phyloP scores from a whole-genome alignment of 1,140 invertebrate species.

The Diploscapter pachys region DNA sequence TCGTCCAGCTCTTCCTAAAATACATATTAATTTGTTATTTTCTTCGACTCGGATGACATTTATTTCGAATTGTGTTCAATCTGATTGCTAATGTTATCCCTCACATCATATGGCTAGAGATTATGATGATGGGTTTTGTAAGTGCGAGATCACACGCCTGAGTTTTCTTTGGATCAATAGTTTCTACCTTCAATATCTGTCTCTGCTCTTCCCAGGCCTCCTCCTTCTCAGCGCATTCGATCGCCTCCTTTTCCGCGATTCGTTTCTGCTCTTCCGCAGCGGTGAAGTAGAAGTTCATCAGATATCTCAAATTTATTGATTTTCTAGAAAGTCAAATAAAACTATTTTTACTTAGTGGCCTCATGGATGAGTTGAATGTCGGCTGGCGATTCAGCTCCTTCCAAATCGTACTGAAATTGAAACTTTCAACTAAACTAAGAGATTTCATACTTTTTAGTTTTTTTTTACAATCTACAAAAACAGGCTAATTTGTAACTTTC shows the following conservation, averaged over 20 bases:
- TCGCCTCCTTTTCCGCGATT: slow-evolving; percentile 48
- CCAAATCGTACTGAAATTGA: slow-evolving; percentile 22
- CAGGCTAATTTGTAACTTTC: background rate
- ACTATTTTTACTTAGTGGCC: background rate
- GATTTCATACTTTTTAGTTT: background rate
- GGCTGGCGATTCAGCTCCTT: slow-evolving; percentile 18
- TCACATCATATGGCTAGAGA: too few species aligned
- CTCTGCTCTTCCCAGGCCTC: slow-evolving; percentile 54
- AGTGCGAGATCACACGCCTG: too few species aligned
- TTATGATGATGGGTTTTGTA: too few species aligned
- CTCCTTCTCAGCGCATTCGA: slow-evolving; percentile 50
- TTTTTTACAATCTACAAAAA: slow-evolving; percentile 2
- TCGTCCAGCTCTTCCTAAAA: slow-evolving; percentile 46
- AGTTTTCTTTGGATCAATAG: too few species aligned
- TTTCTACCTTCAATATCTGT: slow-evolving; percentile 38
- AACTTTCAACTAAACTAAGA: background rate
- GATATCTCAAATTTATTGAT: slow-evolving; percentile 33
- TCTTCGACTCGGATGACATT: background rate
- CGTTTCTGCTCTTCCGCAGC: slow-evolving; percentile 54
- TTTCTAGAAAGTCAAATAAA: background rate
- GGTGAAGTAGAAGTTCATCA: slow-evolving; percentile 57
- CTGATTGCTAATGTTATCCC: too few species aligned
- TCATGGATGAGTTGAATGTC: slow-evolving; percentile 20
- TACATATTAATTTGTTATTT: too few species aligned
- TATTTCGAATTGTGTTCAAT: background rate